A percentile compares a stretch with the other conserved stretches of the same genome.
phyloP scores from a whole-genome alignment of 1,140 invertebrate genomes.

The Colletes latitarsis region DNA sequence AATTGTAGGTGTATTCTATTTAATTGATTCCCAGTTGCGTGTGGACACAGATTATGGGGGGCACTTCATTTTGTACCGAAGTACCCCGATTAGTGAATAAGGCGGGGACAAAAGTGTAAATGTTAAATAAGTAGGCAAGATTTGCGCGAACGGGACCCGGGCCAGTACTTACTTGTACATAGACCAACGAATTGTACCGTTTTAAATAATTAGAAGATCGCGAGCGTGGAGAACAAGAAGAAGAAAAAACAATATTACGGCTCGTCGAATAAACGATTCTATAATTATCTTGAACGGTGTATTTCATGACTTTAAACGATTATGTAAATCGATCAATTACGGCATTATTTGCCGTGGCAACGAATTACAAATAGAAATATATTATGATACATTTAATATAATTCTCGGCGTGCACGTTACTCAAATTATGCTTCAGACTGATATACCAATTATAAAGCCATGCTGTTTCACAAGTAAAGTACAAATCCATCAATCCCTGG shows the following conservation, averaged over 20 bases:
- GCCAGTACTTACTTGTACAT: slow-evolving; percentile 65
- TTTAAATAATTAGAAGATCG: slow-evolving; percentile 14
- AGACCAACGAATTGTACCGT: slow-evolving; percentile 17
- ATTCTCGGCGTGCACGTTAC: slow-evolving; percentile 1
- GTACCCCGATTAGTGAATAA: slow-evolving; percentile 38
- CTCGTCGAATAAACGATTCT: neutral
- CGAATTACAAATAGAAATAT: slow-evolving; percentile 19
- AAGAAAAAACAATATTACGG: neutral
- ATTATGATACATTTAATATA: slow-evolving; percentile 1
- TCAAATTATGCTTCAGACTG: slow-evolving; percentile 3
- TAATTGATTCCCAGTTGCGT: slow-evolving; percentile 14
- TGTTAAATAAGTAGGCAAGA: slow-evolving; percentile 42
- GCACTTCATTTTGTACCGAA: slow-evolving; percentile 16
- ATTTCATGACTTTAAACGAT: slow-evolving; percentile 15
- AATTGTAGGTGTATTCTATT: slow-evolving; percentile 41
- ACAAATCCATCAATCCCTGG: slow-evolving; percentile 42
- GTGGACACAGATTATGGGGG: neutral
- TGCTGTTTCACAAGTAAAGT: slow-evolving; percentile 46
- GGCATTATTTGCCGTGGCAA: neutral
- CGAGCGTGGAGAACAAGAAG: too few relatives aligned
- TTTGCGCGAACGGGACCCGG: slow-evolving; percentile 60
- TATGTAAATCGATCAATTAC: slow-evolving; percentile 16
- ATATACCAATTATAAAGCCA: slow-evolving; percentile 1
- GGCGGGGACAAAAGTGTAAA: slow-evolving; percentile 51
- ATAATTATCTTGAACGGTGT: slow-evolving; percentile 19